Evolutionary conservation across 2,797 vertebrate species (phyloP), one percentile per base, ranked within the genome.

Genomic region (Muraenolepis orangiensis): DNA sequence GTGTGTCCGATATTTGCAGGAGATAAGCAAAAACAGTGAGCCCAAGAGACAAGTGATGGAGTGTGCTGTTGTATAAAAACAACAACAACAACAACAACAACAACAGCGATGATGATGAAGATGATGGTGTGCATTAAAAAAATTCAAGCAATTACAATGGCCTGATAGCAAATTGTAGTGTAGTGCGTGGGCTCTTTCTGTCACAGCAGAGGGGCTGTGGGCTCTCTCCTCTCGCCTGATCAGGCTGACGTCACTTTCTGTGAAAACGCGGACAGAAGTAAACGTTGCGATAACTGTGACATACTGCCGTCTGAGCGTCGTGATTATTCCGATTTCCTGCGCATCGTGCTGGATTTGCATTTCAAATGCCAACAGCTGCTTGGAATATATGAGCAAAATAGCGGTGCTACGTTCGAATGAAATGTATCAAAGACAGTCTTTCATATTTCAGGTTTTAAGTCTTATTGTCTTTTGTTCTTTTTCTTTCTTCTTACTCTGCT

Each of bases 361-460:
- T 89, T 92, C 82, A 90, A 90, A 89, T 83, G 75, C 2, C 23
- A 85, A 76, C 76, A 77, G 80, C 79, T 85, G 71, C 80, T 89
- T 87, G 78, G 77, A 81, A 82, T 80, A 80, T 78, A 34, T 67
- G 76, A 87, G 20, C 79, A 85, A 87, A 89, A 87, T 74, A 83
- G 67, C 76, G 74, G 85, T 83, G 86, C 83, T 77, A 34, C 74
- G 69, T 77, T 78, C 82, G 74, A 78, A 86, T 10, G 86, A 80
- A 74, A 79, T 57, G 68, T 84, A 89, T 91, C 85, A 90, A 87
- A 90, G 80, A 16, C 38, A 81, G 73, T 69, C 82, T 89, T 86
- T 89, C 71, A 86, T 84, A 81, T 82, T 74, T n/a, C 74, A 84
- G 74, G 70, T 82, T 89, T 89, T 83, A 86, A 87, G 81, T 73